phyloP scores from a whole-genome alignment of 2,797 vertebrate genomes.

The Cygnus olor region DNA sequence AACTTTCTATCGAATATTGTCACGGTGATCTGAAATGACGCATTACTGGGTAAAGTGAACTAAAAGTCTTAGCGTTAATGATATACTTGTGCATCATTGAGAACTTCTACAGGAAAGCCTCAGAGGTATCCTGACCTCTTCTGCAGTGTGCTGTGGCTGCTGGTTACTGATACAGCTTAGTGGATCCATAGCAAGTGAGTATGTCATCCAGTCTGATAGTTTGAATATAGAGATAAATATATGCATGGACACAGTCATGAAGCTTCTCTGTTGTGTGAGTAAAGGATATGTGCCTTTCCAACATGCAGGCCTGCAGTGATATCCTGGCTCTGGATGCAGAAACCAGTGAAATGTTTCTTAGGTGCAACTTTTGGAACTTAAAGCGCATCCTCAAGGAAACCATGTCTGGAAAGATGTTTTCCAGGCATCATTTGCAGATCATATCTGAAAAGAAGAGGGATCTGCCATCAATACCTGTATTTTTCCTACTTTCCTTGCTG shows the following conservation, averaged over 20 bases:
- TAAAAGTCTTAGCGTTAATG: background rate
- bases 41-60: background rate
- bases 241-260: background rate
- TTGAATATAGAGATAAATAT: background rate
- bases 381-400: background rate
- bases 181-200: background rate
- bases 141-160: background rate
- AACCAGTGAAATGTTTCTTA: background rate
- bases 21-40: background rate
- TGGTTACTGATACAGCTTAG: background rate
- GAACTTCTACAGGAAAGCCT: background rate
- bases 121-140: background rate
- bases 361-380: background rate
- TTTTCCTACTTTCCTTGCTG: background rate
- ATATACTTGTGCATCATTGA: background rate
- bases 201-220: background rate
- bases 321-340: background rate
- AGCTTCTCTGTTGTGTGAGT: background rate
- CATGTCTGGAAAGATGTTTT: background rate
- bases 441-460: background rate
- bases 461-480: background rate
- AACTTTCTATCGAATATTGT: background rate
- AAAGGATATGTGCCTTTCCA: background rate
- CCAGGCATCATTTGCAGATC: background rate
- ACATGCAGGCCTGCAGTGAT: background rate